phyloP scores from a whole-genome alignment of 1,140 invertebrate genomes.

The Cotesia vestalis region DNA sequence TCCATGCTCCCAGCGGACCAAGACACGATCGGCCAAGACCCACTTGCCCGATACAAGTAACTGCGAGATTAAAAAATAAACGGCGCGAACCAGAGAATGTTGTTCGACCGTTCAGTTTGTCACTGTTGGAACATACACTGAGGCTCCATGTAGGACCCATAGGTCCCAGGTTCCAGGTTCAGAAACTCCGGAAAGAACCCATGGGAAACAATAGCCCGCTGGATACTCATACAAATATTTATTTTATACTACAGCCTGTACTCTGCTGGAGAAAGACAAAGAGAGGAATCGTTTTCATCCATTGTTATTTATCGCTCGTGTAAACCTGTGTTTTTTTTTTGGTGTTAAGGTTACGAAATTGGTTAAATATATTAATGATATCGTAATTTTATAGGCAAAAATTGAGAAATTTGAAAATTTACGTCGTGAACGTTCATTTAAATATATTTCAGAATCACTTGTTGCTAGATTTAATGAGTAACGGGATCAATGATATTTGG shows the following conservation, averaged over 20 bases:
- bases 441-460: too few relatives aligned
- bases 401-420: neutral
- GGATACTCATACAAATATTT: constrained; percentile 18
- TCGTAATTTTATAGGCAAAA: neutral
- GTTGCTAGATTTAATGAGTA: too few relatives aligned
- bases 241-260: neutral
- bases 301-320: too few relatives aligned
- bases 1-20: neutral
- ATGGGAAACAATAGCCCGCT: constrained; percentile 36
- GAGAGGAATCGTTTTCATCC: too few relatives aligned
- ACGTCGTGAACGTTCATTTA: too few relatives aligned
- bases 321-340: too few relatives aligned
- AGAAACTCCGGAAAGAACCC: constrained; percentile 33
- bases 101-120: constrained; percentile 53
- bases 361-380: too few relatives aligned
- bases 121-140: constrained; percentile 47
- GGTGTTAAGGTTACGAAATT: too few relatives aligned
- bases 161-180: constrained; percentile 17
- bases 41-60: too few relatives aligned
- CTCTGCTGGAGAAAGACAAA: too few relatives aligned
- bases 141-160: constrained; percentile 19
- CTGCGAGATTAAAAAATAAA: constrained; percentile 28
- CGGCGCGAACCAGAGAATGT: constrained; percentile 46
- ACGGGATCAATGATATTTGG: too few relatives aligned
- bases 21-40: neutral